phyloP scores from a whole-genome alignment of 2,888 invertebrate species.

The Campoplex nolae region DNA sequence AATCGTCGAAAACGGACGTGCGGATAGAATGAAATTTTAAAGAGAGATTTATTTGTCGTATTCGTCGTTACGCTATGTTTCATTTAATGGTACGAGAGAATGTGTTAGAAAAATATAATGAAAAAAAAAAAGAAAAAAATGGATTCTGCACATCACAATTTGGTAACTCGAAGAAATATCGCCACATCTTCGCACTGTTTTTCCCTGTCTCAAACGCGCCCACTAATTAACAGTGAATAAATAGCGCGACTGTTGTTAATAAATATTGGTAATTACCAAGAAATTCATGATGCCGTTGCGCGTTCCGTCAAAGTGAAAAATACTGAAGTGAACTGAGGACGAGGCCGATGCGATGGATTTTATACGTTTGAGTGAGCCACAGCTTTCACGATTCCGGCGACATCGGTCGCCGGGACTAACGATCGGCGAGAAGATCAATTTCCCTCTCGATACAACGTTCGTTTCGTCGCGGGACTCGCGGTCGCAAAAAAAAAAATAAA shows the following conservation, averaged over 20 bases:
- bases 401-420: conserved; percentile 37
- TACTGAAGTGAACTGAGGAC: conserved; percentile 74
- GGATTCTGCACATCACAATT: neutral
- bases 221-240: conserved; percentile 75
- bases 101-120: neutral
- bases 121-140: conserved; percentile 4
- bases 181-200: conserved; percentile 6
- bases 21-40: neutral
- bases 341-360: conserved; percentile 72
- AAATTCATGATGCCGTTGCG: conserved; percentile 73
- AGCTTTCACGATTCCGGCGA: conserved; percentile 77
- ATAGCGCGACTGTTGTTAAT: conserved; percentile 69
- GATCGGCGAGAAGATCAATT: conserved; percentile 63
- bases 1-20: neutral
- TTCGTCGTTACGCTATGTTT: neutral
- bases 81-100: neutral
- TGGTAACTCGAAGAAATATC: neutral
- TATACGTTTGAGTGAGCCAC: conserved; percentile 79
- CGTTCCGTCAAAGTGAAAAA: conserved; percentile 56
- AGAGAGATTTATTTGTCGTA: no score
- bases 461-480: conserved; percentile 41
- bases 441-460: conserved; percentile 49
- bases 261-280: conserved; percentile 73
- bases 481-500: conserved; percentile 4
- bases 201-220: neutral